Conservation (phyloP, 1,140 invertebrate species). For the Scaptomyza hsui region DNA sequence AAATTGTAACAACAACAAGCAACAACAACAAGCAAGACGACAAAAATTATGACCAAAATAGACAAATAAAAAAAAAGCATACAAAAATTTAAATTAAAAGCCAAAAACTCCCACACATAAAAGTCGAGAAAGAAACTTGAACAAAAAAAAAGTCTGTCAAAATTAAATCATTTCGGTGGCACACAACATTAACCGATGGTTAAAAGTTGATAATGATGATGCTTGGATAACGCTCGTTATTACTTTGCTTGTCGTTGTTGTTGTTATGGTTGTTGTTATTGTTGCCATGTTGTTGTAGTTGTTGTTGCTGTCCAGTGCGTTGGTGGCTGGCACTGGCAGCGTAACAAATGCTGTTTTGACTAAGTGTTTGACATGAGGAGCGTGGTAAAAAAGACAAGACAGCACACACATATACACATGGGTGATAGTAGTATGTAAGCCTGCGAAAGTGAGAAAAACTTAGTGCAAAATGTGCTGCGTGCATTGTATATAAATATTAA, state of each 20-base stretch:
- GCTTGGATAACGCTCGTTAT: constrained; percentile 81
- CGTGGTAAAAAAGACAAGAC: constrained; percentile 62
- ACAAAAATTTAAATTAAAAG: constrained; percentile 76
- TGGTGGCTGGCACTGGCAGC: constrained; percentile 79
- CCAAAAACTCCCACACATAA: constrained; percentile 83
- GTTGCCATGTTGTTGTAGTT: constrained; percentile 20
- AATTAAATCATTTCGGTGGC: constrained; percentile 82
- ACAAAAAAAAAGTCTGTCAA: constrained; percentile 81
- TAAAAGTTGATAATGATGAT: constrained; percentile 83
- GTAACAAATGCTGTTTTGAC: constrained; percentile 82
- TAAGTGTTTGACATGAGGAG: constrained; percentile 82
- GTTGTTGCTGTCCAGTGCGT: constrained; percentile 73
- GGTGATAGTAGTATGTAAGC: constrained; percentile 51
- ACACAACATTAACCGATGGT: constrained; percentile 82
- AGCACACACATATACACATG: constrained; percentile 17
- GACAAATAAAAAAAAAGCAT: constrained; percentile 37
- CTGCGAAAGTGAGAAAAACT: constrained; percentile 74
- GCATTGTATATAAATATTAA: constrained; percentile 46
- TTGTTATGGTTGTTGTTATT: constrained; percentile 33
- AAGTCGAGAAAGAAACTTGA: constrained; percentile 77
- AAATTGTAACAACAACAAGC: constrained; percentile 64
- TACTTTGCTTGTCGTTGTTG: constrained; percentile 58
- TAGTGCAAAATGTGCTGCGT: constrained; percentile 68
- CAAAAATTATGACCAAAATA: constrained; percentile 60
- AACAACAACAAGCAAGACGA: constrained; percentile 53